Evolutionary conservation across 2,113 vertebrate species (phyloP).

Genomic region (Forbesichthys agassizii): DNA sequence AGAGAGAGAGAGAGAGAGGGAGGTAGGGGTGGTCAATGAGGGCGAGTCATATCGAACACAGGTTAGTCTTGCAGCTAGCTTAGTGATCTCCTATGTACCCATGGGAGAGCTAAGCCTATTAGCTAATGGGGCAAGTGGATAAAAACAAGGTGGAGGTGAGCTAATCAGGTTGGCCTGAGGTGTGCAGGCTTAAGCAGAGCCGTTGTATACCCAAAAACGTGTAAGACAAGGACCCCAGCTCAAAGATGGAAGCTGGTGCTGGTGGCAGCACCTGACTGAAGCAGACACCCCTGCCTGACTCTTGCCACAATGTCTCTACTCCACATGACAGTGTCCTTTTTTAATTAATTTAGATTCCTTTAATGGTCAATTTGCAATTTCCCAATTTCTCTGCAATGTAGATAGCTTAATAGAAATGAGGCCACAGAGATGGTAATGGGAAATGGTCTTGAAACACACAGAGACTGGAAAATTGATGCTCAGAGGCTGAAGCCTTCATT

Average conservation of each 20-base stretch:
- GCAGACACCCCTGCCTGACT: not conserved
- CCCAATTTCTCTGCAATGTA: slow-evolving; percentile 34
- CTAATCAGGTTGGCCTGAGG: slow-evolving; percentile 63
- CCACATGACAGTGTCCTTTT: slow-evolving; percentile 13
- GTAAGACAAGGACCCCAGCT: slow-evolving; percentile 18
- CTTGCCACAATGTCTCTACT: slow-evolving; percentile 13
- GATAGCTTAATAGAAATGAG: slow-evolving; percentile 29
- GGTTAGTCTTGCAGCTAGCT: slow-evolving; percentile 27
- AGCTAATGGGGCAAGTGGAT: slow-evolving; percentile 63
- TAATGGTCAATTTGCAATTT: slow-evolving; percentile 29
- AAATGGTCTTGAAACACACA: slow-evolving; percentile 7
- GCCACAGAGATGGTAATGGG: slow-evolving; percentile 5
- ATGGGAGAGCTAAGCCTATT: slow-evolving; percentile 64
- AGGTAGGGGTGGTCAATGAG: not conserved
- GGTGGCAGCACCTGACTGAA: no score
- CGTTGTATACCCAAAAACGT: slow-evolving; percentile 28
- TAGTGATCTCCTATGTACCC: slow-evolving; percentile 50
- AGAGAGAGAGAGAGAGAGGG: slow-evolving; percentile 42
- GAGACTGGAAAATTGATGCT: not conserved
- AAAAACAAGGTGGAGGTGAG: slow-evolving; percentile 63
- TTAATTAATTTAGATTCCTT: slow-evolving; percentile 39
- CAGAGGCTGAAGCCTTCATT: not conserved
- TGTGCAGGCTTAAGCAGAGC: slow-evolving; percentile 53
- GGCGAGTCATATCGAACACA: not conserved
- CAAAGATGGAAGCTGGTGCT: no score